These are phyloP conservation scores for Amyelois transitella DNA, from an alignment of 1,140 invertebrate genomes.

Conservation along the genomic window DNA sequence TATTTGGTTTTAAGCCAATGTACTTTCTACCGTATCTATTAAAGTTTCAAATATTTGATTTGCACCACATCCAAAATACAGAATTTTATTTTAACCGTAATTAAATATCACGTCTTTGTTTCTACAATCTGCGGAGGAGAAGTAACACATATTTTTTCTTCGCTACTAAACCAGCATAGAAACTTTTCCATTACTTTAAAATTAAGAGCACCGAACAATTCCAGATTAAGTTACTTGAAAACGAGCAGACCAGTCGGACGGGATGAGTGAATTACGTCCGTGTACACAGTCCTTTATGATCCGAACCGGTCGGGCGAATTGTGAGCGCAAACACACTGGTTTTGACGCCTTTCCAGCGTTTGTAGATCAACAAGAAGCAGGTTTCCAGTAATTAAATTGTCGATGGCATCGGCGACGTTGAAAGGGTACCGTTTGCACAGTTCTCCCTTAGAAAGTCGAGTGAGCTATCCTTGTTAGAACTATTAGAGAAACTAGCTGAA, in stretches of 20 bases:
- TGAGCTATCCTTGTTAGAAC: too few relatives aligned
- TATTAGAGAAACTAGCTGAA: too few relatives aligned
- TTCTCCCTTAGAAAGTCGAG: neutral
- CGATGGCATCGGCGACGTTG: neutral
- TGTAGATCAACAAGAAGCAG: neutral
- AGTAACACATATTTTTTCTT: neutral
- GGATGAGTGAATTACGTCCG: neutral
- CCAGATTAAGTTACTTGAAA: neutral
- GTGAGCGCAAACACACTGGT: constrained; percentile 1
- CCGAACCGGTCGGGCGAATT: neutral
- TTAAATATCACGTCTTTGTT: too few relatives aligned
- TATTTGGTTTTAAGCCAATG: too few relatives aligned
- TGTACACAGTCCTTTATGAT: neutral
- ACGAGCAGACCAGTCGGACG: neutral
- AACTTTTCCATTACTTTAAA: neutral
- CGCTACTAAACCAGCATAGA: neutral
- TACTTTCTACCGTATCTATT: too few relatives aligned
- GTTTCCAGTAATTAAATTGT: constrained; percentile 5
- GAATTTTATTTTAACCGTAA: too few relatives aligned
- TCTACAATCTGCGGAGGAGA: too few relatives aligned
- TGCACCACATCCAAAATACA: too few relatives aligned
- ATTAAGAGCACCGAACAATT: neutral
- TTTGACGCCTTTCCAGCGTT: constrained; percentile 2
- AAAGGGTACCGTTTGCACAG: neutral
- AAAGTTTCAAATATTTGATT: too few relatives aligned